Evolutionary conservation across 2,113 vertebrate genomes (phyloP), one percentile per base, ranked within the genome.

Genomic region (Rousettus leschenaultii): DNA sequence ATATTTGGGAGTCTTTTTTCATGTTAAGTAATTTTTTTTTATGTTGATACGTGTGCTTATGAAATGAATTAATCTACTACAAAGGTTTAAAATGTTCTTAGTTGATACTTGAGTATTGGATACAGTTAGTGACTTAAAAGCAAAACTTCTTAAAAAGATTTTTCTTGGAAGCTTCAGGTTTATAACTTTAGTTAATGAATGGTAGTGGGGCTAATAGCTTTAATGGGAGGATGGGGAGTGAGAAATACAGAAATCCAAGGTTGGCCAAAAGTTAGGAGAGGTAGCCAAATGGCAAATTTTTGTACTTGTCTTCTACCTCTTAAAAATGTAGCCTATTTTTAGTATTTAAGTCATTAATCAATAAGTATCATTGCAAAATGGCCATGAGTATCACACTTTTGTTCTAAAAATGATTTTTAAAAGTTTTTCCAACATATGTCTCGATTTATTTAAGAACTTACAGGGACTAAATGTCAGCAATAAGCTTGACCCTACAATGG

Each of bases 231-330:
- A 66, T 73, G 30, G 19, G 38, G 7, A 90, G 48, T 53, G 40
- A 74, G 33, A 95, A 93, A 26, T 71, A 28, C 63, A 40, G 26
- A 79, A 51, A 70, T 51, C 35, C 12, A 78, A 43, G 24, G 14
- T 57, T 90, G 33, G 33, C n/a, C 28, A 77, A 78, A 82, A 83
- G 48, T 86, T 18, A 70, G 19, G 26, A 30, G 6, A 15, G 10
- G 3, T 89, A 5, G 61, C 40, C 40, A 75, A 71, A 88, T 86
- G 66, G 33, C 89, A 85, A 89, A 70, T 53, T 75, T 33, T 78
- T 40, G 38, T 68, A 87, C 30, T 82, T 78, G n/a, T 79, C 86
- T 92, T 77, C 83, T 95, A 91, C 48, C 74, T 94, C 89, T 61
- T 94, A 73, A 92, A 78, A 94, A 66, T 82, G n/a, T 74, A 85